phyloP scores from a whole-genome alignment of 2,797 vertebrate species.

The Anas flavirostris region DNA sequence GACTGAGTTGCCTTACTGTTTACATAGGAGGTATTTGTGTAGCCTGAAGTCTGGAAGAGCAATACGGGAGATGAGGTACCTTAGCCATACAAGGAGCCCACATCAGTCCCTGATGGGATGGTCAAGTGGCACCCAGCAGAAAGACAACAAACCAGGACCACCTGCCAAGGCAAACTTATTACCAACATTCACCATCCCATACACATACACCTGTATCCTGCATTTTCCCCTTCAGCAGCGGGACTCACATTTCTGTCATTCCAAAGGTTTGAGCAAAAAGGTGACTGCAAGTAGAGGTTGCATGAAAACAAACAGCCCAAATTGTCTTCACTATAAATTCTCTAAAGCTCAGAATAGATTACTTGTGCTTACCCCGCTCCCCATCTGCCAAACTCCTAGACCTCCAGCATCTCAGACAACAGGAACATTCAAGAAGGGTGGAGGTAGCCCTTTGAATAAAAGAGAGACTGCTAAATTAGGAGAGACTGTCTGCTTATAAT shows the following conservation, averaged over 20 bases:
- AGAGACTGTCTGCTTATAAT: neutral
- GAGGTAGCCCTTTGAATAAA: neutral
- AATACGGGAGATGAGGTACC: neutral
- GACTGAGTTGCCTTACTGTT: neutral
- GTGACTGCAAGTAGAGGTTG: neutral
- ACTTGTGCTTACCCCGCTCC: neutral
- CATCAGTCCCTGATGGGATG: no score
- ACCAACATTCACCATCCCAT: accelerated
- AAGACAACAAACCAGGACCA: no score
- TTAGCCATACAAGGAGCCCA: neutral
- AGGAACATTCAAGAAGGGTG: neutral
- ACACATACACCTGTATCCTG: neutral
- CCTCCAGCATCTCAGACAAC: accelerated
- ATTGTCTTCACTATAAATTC: neutral
- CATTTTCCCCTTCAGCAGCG: no score
- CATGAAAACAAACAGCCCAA: neutral
- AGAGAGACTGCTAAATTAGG: neutral
- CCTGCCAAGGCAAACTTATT: neutral
- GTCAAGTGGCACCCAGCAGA: neutral
- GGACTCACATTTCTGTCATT: neutral
- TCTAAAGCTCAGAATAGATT: neutral
- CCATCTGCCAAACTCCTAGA: neutral
- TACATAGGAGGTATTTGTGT: neutral
- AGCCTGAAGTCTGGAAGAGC: neutral
- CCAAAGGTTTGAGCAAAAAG: neutral